Base-by-base conservation (phyloP, 1,140 invertebrate species). In the Fopius arisanus region DNA sequence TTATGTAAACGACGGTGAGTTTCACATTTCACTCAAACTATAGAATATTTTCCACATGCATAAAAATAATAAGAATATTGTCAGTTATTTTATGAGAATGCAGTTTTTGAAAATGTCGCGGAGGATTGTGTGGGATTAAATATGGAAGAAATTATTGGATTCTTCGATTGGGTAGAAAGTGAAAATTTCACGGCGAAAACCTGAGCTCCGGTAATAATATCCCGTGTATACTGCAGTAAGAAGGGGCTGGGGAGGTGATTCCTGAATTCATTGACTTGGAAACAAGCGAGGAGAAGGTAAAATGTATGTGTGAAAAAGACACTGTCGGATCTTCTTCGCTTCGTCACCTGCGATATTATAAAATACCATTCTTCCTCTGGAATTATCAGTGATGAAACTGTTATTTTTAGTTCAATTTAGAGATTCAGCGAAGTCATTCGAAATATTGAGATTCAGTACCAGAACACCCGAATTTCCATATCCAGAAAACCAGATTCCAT, bases 1-100 rank as follows among this genome's bases (percentile, higher is more conserved):
- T 75, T 75, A 75, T 71, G 65, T 75, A 75, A 75, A 75, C 26
- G 65, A 33, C 65, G n/a, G 19, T 19, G 63, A 75, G 74, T 75
- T 75, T 75, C 74, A 75, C 74, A 72, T 75, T 75, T 69, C 65
- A 68, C 54, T 62, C 26, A 62, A 14, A 26, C 69, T 71, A 7
- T 29, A 71, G 67, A 72, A 72, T 62, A 71, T 41, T 71, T 37
- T 71, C 23, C 33, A 51, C 43, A 21, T 51, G 43, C 43, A 51
- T 51, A 51, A 19, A 14, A 51, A 51, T 51, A 14, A 51, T n/a
- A 51, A 51, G 6, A 51, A 51, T 14, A 16, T 19, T 51, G 33
- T 12, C 7, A 37, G 2, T 29, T 28, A 5, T 12, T 31, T 29
- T 26, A 28, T 31, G 12, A 37, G 9, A 37, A 37, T 37, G 9